These are phyloP conservation scores for Pygoscelis adeliae DNA, from an alignment of 2,113 vertebrate species.

Conservation along the genomic window DNA sequence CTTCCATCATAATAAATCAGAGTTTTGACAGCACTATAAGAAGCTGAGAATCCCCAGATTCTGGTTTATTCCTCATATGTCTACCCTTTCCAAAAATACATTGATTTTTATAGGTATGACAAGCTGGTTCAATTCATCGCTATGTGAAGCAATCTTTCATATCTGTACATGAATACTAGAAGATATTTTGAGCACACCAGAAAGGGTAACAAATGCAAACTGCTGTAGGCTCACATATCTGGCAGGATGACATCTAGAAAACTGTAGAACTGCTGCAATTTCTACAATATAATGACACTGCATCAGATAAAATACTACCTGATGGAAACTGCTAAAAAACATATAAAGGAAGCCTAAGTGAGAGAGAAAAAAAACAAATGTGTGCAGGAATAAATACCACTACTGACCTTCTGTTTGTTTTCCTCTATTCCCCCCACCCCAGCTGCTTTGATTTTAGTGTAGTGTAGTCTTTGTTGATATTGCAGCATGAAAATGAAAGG, in stretches of 20 bases:
- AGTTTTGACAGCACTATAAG: constrained; percentile 11
- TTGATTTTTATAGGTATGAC: constrained; percentile 59
- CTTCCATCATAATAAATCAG: neutral
- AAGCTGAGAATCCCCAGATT: constrained; percentile 24
- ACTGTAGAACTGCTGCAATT: constrained; percentile 30
- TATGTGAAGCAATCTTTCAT: constrained; percentile 45
- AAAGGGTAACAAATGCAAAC: constrained; percentile 65
- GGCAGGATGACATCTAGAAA: constrained; percentile 45
- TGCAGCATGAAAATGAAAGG: neutral
- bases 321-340: constrained; percentile 3
- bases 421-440: neutral
- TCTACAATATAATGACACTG: constrained; percentile 11
- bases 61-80: constrained; percentile 10
- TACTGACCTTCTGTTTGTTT: neutral
- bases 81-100: constrained; percentile 28
- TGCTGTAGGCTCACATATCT: constrained; percentile 48
- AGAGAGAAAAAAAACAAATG: neutral
- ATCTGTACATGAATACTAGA: constrained; percentile 18
- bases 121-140: constrained; percentile 46
- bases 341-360: neutral
- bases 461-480: neutral
- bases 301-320: constrained; percentile 28
- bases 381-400: neutral
- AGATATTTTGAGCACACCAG: constrained; percentile 60
- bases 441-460: constrained; percentile 2